phyloP scores from a whole-genome alignment of 2,113 vertebrate genomes.

The Halichoeres trimaculatus region DNA sequence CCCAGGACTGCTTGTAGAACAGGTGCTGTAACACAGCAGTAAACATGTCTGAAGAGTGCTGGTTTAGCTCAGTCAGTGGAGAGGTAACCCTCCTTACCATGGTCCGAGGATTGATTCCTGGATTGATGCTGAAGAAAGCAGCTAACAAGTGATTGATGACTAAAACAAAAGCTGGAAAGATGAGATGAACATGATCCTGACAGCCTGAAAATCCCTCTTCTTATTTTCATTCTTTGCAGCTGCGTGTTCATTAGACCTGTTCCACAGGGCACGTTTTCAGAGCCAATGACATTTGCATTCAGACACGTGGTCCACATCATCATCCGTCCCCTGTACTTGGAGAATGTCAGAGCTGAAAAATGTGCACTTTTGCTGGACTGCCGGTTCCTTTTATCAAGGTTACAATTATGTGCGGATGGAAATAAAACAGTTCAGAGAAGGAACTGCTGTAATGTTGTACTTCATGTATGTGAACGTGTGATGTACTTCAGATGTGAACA shows the following conservation, averaged over 20 bases:
- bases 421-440: not conserved
- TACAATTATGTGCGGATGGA: slow-evolving; percentile 20
- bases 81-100: no score
- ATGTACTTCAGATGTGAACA: not conserved
- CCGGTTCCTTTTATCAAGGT: slow-evolving; percentile 23
- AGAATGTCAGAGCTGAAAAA: slow-evolving; percentile 35
- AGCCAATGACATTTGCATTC: slow-evolving; percentile 15
- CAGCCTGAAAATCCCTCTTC: not conserved
- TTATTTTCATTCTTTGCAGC: not conserved
- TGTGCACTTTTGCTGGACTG: slow-evolving; percentile 4
- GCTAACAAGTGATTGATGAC: no score
- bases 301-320: slow-evolving; percentile 8
- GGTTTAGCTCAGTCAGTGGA: no score
- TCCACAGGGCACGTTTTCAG: not conserved
- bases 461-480: not conserved
- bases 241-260: slow-evolving; percentile 34
- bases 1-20: no score
- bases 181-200: not conserved
- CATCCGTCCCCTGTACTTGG: slow-evolving; percentile 8
- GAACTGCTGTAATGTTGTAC: not conserved
- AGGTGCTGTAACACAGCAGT: no score
- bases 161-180: no score
- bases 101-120: no score
- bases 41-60: no score
- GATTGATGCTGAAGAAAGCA: no score